Conservation (phyloP, 2,888 invertebrate genomes). For the Tetragonula carbonaria region DNA sequence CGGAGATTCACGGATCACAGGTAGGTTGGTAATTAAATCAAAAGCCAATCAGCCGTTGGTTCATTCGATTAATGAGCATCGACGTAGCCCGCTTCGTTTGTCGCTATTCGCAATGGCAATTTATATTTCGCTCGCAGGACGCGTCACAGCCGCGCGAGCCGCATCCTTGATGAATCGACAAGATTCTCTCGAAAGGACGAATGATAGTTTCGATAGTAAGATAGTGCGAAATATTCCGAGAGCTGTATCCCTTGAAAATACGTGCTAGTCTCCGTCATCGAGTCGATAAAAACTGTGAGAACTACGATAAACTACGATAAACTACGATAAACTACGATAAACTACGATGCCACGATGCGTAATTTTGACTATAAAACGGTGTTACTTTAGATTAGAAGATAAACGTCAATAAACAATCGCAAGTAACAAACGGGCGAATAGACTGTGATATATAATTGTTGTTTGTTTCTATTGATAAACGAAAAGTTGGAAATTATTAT, state of each 20-base stretch:
- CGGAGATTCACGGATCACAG: conserved; percentile 63
- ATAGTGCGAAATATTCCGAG: not conserved
- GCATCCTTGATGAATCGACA: conserved; percentile 5
- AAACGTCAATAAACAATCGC: no score
- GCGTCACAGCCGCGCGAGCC: not conserved
- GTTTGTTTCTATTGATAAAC: no score
- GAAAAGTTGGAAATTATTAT: no score
- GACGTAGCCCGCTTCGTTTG: conserved; percentile 63
- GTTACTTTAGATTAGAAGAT: no score
- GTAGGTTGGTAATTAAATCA: conserved; percentile 77
- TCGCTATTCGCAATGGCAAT: conserved; percentile 56
- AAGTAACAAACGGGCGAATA: no score
- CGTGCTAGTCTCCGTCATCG: not conserved
- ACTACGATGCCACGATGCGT: no score
- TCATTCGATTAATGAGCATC: conserved; percentile 78
- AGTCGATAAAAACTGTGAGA: not conserved
- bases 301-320: not conserved
- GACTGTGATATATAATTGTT: no score
- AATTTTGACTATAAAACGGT: not conserved
- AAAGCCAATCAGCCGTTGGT: conserved; percentile 77
- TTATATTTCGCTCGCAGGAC: conserved; percentile 59
- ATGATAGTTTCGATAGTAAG: no score
- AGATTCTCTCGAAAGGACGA: not conserved
- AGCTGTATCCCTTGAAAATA: not conserved
- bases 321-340: not conserved